phyloP scores from a whole-genome alignment of 2,888 invertebrate genomes.

The Rhaphigaster nebulosa region DNA sequence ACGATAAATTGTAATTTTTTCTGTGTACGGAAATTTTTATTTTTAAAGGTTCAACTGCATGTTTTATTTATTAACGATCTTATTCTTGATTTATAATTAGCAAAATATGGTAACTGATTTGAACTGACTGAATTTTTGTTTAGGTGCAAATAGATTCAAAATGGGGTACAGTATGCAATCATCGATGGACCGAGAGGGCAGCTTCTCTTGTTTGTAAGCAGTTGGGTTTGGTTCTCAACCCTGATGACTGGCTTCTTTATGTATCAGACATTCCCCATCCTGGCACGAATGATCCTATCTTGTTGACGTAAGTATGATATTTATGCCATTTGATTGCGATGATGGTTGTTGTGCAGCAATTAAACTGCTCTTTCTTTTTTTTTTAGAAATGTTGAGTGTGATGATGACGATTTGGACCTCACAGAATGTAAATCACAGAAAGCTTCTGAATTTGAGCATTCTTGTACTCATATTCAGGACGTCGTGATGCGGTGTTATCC shows the following conservation, averaged over 20 bases:
- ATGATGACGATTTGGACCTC: constrained; percentile 90
- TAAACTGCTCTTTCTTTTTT: constrained; percentile 60
- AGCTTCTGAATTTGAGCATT: constrained; percentile 85
- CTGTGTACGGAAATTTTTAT: too few species aligned
- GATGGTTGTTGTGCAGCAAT: background rate
- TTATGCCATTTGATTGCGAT: background rate
- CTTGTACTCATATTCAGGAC: constrained; percentile 88
- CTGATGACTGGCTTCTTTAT: constrained; percentile 90
- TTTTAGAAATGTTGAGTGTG: constrained; percentile 87
- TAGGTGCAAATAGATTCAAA: constrained; percentile 83
- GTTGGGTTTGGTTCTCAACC: constrained; percentile 91
- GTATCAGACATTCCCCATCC: constrained; percentile 85
- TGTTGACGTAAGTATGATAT: constrained; percentile 72
- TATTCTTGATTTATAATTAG: too few species aligned
- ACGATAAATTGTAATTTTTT: too few species aligned
- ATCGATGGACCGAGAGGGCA: constrained; percentile 92
- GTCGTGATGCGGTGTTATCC: constrained; percentile 91
- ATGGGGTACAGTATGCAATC: constrained; percentile 98
- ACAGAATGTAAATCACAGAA: constrained; percentile 88
- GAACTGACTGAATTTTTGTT: constrained; percentile 65
- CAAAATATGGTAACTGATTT: background rate
- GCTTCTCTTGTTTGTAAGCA: constrained; percentile 97
- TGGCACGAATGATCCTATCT: constrained; percentile 81
- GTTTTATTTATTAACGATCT: too few species aligned
- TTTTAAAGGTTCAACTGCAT: too few species aligned